These are phyloP conservation scores for Leuciscus idus DNA, from an alignment of 2,113 vertebrate species.

Conservation along the genomic window DNA sequence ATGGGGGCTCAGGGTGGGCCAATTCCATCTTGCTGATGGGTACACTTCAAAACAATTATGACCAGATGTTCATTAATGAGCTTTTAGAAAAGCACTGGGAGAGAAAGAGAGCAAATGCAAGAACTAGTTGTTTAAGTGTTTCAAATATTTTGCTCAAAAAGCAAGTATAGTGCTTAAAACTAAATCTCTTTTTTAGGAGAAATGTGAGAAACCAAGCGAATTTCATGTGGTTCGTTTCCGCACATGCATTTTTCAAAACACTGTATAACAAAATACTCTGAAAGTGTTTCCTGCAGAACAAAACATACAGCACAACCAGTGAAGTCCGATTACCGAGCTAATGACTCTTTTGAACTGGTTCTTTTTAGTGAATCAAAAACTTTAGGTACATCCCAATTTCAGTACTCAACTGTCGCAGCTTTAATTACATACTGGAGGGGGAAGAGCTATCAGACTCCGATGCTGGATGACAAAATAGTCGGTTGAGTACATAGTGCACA, in stretches of 20 bases:
- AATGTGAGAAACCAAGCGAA: background rate
- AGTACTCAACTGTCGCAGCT: too few species aligned
- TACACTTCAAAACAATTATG: slow-evolving; percentile 66
- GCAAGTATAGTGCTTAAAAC: background rate
- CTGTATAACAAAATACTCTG: too few species aligned
- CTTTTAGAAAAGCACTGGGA: slow-evolving; percentile 61
- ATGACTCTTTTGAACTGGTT: too few species aligned
- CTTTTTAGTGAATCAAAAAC: too few species aligned
- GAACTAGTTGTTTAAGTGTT: slow-evolving; percentile 26
- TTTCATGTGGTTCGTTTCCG: background rate
- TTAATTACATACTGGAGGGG: too few species aligned
- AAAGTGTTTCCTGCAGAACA: too few species aligned
- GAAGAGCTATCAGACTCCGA: too few species aligned
- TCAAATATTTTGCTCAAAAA: background rate
- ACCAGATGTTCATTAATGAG: slow-evolving; percentile 74
- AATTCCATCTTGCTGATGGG: slow-evolving; percentile 71
- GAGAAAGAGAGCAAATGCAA: slow-evolving; percentile 41
- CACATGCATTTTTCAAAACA: background rate
- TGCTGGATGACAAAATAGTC: too few species aligned
- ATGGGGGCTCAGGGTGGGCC: slow-evolving; percentile 63
- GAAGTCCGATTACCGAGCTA: too few species aligned
- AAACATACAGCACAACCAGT: too few species aligned
- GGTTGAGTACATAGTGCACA: too few species aligned
- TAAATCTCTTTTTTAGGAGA: background rate
- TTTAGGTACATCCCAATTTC: too few species aligned